Conservation (phyloP, 2,888 invertebrate species). For the Unio delphinus region DNA sequence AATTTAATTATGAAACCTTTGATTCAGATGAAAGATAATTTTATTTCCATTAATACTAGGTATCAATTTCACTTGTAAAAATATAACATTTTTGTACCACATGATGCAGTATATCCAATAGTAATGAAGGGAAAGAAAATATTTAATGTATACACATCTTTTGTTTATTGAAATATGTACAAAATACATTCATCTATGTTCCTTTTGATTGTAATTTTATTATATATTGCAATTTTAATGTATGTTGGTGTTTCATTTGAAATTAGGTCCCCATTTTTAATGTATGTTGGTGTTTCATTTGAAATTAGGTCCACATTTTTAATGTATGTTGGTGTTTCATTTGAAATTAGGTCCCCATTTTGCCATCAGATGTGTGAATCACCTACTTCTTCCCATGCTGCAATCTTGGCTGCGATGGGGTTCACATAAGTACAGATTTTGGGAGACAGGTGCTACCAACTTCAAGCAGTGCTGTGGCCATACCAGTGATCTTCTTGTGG, state of each 20-base stretch:
- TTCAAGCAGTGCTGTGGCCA: constrained; percentile 96
- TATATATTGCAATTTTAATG: background rate
- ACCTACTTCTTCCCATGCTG: constrained; percentile 90
- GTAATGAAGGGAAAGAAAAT: no score
- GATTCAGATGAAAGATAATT: no score
- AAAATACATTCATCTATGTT: no score
- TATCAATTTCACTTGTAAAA: no score
- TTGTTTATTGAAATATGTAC: no score
- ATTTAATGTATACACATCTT: no score
- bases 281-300: background rate
- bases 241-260: background rate
- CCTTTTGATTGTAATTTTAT: no score
- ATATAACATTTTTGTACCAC: no score
- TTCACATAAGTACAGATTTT: constrained; percentile 74
- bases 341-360: constrained; percentile 83
- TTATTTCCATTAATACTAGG: no score
- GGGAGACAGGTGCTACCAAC: constrained; percentile 81
- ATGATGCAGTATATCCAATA: no score
- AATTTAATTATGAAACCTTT: no score
- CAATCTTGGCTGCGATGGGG: constrained; percentile 90
- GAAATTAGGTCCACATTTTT: background rate
- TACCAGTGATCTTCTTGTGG: constrained; percentile 91
- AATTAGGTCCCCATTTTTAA: background rate
- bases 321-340: background rate
- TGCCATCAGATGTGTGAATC: constrained; percentile 92